Conservation (phyloP, 2,113 vertebrate genomes). For the Conger conger region DNA sequence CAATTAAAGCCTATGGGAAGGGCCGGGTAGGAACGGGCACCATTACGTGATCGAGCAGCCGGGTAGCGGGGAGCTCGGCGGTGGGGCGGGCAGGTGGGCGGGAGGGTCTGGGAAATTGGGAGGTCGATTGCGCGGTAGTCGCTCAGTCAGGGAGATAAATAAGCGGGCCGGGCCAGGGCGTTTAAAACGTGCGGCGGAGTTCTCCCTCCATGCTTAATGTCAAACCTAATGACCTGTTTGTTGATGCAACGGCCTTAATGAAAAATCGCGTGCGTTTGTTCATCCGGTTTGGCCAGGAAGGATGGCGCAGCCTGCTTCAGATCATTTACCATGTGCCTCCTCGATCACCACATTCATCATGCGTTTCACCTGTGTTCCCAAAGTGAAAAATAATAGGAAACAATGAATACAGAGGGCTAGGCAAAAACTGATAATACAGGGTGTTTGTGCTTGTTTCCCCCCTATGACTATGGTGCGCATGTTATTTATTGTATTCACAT, state of each 20-base stretch:
- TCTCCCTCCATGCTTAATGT: conserved; percentile 32
- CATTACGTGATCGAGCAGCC: conserved; percentile 11
- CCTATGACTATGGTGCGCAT: background rate
- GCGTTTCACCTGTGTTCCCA: background rate
- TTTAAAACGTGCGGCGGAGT: conserved; percentile 15
- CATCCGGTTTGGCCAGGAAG: background rate
- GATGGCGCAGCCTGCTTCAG: background rate
- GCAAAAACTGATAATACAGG: conserved; percentile 11
- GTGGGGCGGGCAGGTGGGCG: background rate
- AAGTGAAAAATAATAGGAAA: conserved; percentile 11
- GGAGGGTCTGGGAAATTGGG: background rate
- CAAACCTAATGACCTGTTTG: conserved; percentile 42
- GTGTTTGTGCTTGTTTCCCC: conserved; percentile 4
- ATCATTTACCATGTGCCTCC: background rate
- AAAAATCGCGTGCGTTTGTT: conserved; percentile 3
- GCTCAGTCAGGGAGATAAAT: conserved; percentile 28
- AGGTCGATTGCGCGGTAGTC: conserved; percentile 2
- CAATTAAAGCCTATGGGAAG: conserved; percentile 35
- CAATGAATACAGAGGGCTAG: background rate
- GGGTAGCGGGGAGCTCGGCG: conserved; percentile 7
- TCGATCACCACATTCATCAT: conserved; percentile 16
- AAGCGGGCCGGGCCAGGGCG: background rate
- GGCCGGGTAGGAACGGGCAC: conserved; percentile 19
- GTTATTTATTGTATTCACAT: conserved; percentile 5
- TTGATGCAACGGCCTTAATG: conserved; percentile 19